Base-by-base conservation (phyloP, 2,888 invertebrate species). In the Plagodis pulveraria region DNA sequence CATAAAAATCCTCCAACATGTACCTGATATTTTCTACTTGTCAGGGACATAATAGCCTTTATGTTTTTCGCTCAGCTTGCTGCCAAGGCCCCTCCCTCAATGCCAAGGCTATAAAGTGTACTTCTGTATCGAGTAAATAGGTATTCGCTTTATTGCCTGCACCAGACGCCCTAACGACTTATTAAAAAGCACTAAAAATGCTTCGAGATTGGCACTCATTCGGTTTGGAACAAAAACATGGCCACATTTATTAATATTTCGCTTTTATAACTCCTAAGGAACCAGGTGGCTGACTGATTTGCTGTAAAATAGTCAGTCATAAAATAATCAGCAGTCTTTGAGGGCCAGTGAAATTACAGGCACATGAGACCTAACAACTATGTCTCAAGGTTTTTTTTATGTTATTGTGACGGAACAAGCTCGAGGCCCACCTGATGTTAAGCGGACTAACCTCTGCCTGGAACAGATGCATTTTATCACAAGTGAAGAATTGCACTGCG, bases 91-190 rank as follows among this genome's bases (percentile, higher is more conserved):
- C 34, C 44, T 45, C 35, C 22, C 41, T 48, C 43, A 52, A 52
- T 44, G 48, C 42, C 57, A n/a, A 11, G 44, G 47, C 48, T 40
- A 52, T 58, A 58, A 51, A 56, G 36, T 11, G 38, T 34, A 40
- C 36, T 33, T 7, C 56, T 44, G 52, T 45, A 42, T 6, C 50
- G 32, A 48, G 38, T 12, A 51, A 22, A 22, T 52, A 49, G 35
- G 33, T 54, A 66, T 65, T 56, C 59, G 56, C 58, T 66, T 68
- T 69, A 69, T 63, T 59, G 61, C 63, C 44, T 51, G 51, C 63
- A 59, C 53, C 66, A 66, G 64, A 58, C 64, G 62, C 50, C 66
- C 59, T 68, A 66, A 66, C 66, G 66, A 49, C 50, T 63, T 65
- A 62, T 57, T 58, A 53, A 65, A 65, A 48, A 40, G 57, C 53